Evolutionary conservation across 2,113 vertebrate species (phyloP), one percentile per base, ranked within the genome.

Genomic region (Nothobranchius furzeri): DNA sequence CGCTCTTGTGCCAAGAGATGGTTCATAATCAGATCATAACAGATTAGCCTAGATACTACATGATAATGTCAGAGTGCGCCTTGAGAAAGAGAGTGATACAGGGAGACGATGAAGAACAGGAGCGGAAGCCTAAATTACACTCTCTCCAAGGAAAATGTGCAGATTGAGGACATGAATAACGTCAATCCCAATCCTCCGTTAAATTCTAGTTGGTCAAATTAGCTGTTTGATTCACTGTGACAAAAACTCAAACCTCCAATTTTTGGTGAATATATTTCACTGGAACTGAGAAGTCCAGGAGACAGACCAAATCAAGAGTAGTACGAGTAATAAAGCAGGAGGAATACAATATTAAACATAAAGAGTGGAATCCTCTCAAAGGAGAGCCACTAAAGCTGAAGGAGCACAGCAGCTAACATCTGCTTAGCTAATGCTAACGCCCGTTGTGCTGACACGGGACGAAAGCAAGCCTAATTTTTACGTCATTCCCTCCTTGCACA

Each of bases 21-120:
- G 69, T 71, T 85, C 60, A 74, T 91, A 89, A 90, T 94, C 92
- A 79, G 92, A 94, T 95, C 93, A 94, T 92, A 93, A 89, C 81
- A 81, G 93, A 94, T 95, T 89, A 92, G 89, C 90, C 86, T 74
- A 83, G 87, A 68, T 90, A 78, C 87, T 73, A 89, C 89, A 70
- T 93, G 93, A 92, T 93, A 93, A 94, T 90, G 90, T 92, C 92
- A 91, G 25, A 60, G 77, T 66, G 47, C 25, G 90, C 91, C 91
- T 86, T 89, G 88, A 93, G 91, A 91, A 88, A 92, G 78, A 24
- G 59, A 72, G 70, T 79, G 83, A 79, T 83, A 46, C 68, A 48
- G 56, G 47, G 15, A 64, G 35, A 37, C 0, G 49, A 64, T 64
- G 42, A 81, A 73, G 51, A 36, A 25, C 49, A 67, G 30, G 35